phyloP scores from a whole-genome alignment of 2,797 vertebrate species.

The Anableps anableps region DNA sequence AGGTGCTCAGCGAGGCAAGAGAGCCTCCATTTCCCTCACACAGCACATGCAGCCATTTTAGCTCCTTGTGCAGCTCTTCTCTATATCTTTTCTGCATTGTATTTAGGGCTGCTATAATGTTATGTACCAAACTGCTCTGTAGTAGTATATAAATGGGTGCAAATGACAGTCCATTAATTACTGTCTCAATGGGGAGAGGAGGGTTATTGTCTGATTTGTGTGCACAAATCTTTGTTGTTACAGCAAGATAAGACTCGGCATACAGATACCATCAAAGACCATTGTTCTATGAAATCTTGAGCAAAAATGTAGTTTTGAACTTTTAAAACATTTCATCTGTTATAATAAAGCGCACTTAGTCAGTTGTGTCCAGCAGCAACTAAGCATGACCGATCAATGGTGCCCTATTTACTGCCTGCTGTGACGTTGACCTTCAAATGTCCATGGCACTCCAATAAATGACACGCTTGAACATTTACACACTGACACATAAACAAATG shows the following conservation, averaged over 20 bases:
- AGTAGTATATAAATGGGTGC: conserved; percentile 26
- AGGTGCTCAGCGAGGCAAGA: conserved; percentile 25
- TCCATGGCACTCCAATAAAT: conserved; percentile 61
- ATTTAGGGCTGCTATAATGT: conserved; percentile 18
- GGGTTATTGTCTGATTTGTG: conserved; percentile 20
- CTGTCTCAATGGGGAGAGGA: conserved; percentile 10
- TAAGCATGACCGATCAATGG: conserved; percentile 54
- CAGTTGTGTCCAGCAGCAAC: conserved; percentile 29
- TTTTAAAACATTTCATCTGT: conserved; percentile 29
- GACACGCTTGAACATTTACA: conserved; percentile 40
- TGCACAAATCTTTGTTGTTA: conserved; percentile 27
- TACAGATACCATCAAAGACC: background rate
- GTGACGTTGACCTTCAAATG: conserved; percentile 70
- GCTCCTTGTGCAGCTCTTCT: conserved; percentile 11
- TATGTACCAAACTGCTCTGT: conserved; percentile 16
- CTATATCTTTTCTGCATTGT: conserved; percentile 30
- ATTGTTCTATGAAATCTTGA: background rate
- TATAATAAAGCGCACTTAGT: conserved; percentile 17
- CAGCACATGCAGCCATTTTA: conserved; percentile 58
- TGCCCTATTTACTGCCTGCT: conserved; percentile 66
- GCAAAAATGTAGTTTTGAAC: background rate
- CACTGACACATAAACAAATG: conserved; percentile 17
- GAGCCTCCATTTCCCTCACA: conserved; percentile 64
- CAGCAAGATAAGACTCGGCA: conserved; percentile 16
- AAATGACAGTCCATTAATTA: conserved; percentile 30